Evolutionary conservation across 2,888 invertebrate species (phyloP), one percentile per base, ranked within the genome.

Genomic region (Choreutis nemorana): DNA sequence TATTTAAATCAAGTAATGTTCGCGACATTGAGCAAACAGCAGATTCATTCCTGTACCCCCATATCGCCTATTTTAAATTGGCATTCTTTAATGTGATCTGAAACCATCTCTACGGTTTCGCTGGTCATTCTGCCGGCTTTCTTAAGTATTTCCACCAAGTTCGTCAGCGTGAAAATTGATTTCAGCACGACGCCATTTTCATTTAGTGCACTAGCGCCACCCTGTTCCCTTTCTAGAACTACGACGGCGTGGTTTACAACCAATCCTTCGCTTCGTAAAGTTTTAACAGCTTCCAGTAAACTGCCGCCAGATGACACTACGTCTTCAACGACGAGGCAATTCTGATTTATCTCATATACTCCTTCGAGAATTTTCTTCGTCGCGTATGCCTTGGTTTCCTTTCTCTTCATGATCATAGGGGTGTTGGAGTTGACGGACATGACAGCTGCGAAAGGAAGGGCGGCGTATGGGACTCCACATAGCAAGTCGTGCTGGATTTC

Each of bases 381-480:
- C 1, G 97, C 98, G 61, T 99, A 95, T 4, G 84, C 80, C 72
- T 99, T 99, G 0, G 89, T 87, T 80, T 98, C 97, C 58, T 97
- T 97, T 31, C 99, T 79, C 33, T 91, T 84, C 60, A 97, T 89
- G 30, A 97, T 78, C 96, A 97, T 96, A 0, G 95, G 94, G 3
- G 63, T 73, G 42, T 84, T 71, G 2, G 86, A 81, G 47, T 87
- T 84, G 28, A 87, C 77, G 0, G 91, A 90, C 44, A 94, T 85
- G 32, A 94, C 83, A 0, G 96, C 91, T 1, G 97, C 94, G 32
- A 98, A 83, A 0, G 98, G 97, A 8, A 99, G 72, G 2, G 98
- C 98, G 5, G 97, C 97, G 55, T 98, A 98, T 0, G 99, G 98
- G 0, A 97, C 97, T 8, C 97, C 97, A 62, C 97, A 97, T n/a